Base-by-base conservation (phyloP, 1,140 invertebrate species). In the Mamestra configurata region DNA sequence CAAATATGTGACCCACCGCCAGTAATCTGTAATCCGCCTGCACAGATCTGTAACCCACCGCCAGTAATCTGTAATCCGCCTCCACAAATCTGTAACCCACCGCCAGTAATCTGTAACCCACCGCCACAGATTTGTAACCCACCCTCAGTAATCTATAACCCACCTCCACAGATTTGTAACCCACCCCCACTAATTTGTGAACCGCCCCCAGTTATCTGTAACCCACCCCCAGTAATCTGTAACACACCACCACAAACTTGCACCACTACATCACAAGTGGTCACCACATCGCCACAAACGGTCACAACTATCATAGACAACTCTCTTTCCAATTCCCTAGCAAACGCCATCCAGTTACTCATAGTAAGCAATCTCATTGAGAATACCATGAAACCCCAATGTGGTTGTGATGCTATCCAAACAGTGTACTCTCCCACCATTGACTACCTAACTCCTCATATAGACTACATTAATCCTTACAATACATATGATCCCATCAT, bases 331-430 rank as follows among this genome's bases (percentile, higher is more conserved):
- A 91, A 85, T 31, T 80, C 90, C 3, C 80, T 92, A 68, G 90
- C 87, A 1, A 93, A 91, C 76, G 87, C 88, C 6, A 53, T 93
- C 22, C 91, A 93, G 59, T 71, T 92, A 0, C 51, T 92, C 11
- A 89, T 92, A 0, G 88, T 91, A 1, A 90, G 85, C 57, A 88
- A 92, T 53, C 75, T 90, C 10, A 81, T 91, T 11, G 84, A 87
- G 59, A 81, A 85, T 0, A 80, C 80, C 18, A 59, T 85, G 51
- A 83, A 79, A 27, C 18, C 73, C 11, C 18, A 49, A 22, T 57
- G 53, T 18, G 20, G 35, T 22, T 59, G 37, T 0, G 35, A 75
- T 7, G 15, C 72, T 27, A 10, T 59, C 3, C 72, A 13, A 61
- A 57, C 53, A 13, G 5, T 59, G 0, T 55, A 22, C 18, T 55